Base-by-base conservation (phyloP, 2,888 invertebrate genomes). In the Polymixis lichenea region DNA sequence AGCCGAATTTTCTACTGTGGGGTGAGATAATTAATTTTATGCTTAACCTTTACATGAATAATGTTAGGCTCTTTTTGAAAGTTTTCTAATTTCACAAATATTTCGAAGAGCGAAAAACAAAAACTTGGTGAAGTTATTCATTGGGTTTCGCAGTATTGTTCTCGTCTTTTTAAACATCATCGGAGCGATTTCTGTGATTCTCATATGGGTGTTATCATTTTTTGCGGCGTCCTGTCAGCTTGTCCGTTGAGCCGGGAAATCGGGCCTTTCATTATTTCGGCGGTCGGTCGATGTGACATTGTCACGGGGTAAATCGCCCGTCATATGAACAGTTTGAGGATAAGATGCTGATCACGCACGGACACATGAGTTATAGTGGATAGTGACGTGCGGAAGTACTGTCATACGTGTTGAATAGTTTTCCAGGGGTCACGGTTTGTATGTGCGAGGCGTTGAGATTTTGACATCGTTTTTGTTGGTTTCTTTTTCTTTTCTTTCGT, bases 171-270 rank as follows among this genome's bases (percentile, higher is more conserved):
- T 25, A n/a, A 46, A 75, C 25, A 46, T 32, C n/a, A n/a, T 72
- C 61, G 61, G 43, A 32, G 51, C 67, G 46, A 73, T 82, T 70
- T 77, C 72, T 80, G 13, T 72, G 62, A 81, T 79, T 78, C 75
- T 82, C 71, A 73, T 75, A 76, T 80, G 80, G 78, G 72, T 87
- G 78, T 84, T 84, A 86, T 89, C 78, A 55, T 75, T 85, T 89
- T 80, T 84, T 58, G 67, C 78, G 74, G 73, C 73, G 74, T 82
- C 82, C 83, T 77, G 80, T 67, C 72, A 70, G 78, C 75, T 85
- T 77, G 86, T 86, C 82, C 76, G 88, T 78, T 82, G 86, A 88
- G 75, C 78, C 87, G 88, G 66, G 81, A 88, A 90, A 91, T 88
- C 84, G 80, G 80, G 72, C 9, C 68, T 82, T 86, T 87, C 85